Base-by-base conservation (phyloP, 1,140 invertebrate genomes). In the Palaemon carinicauda region DNA sequence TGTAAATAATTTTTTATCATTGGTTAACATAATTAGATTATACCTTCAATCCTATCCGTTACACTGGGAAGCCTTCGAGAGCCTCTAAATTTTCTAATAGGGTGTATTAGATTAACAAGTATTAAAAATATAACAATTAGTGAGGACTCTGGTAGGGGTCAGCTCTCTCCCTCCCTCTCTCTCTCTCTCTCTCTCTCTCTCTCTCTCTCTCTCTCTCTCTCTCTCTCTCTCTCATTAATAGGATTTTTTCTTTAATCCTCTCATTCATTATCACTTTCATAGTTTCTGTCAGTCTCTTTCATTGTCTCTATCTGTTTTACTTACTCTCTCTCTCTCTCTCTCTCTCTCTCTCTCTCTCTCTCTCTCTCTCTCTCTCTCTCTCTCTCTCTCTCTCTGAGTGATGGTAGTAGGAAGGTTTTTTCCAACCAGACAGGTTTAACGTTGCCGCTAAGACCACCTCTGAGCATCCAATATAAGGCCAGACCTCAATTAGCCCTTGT, bases 381-480 rank as follows among this genome's bases (percentile, higher is more conserved):
- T 74, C 21, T 74, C 73, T 41, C 73, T 75, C 73, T 75, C 14
- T 33, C 73, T 75, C 29, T 75, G 10, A 75, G 73, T 17, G 73
- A n/a, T 15, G 33, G 41, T 12, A 21, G 21, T 15, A 77, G 74
- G 41, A 14, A 50, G 41, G 19, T n/a, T n/a, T n/a, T n/a, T n/a
- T n/a, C n/a, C n/a, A n/a, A n/a, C n/a, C n/a, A n/a, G n/a, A n/a
- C n/a, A n/a, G n/a, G n/a, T n/a, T n/a, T n/a, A n/a, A n/a, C n/a
- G n/a, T n/a, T n/a, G n/a, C n/a, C n/a, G n/a, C n/a, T n/a, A n/a
- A n/a, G n/a, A n/a, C n/a, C n/a, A n/a, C n/a, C n/a, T n/a, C n/a
- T n/a, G n/a, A n/a, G n/a, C n/a, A n/a, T n/a, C n/a, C n/a, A n/a
- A n/a, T n/a, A n/a, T n/a, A n/a, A n/a, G n/a, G n/a, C n/a, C n/a